These are phyloP conservation scores for Aleiodes testaceus DNA, from an alignment of 2,888 invertebrate species.

Conservation along the genomic window DNA sequence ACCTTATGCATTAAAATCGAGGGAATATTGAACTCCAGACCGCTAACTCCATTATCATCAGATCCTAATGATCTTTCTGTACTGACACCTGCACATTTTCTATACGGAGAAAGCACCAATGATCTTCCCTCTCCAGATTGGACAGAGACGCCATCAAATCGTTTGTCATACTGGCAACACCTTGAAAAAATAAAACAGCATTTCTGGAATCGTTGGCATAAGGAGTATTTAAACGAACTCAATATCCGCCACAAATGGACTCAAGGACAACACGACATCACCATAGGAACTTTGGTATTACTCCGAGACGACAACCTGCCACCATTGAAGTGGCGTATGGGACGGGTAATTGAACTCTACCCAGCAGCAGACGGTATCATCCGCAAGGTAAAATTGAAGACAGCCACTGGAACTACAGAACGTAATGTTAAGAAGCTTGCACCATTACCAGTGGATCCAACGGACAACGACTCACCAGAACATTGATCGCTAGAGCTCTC, in stretches of 20 bases:
- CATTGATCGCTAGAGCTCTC: conserved; percentile 40
- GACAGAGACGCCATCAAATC: conserved; percentile 37
- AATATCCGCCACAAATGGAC: conserved; percentile 49
- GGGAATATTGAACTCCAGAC: too few relatives aligned
- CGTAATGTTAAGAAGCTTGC: conserved; percentile 39
- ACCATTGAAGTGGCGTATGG: conserved; percentile 41
- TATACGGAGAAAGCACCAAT: conserved; percentile 48
- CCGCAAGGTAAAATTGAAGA: conserved; percentile 34
- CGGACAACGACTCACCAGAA: neutral
- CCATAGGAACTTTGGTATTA: conserved; percentile 36
- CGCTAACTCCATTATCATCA: conserved; percentile 46
- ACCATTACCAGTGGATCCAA: conserved; percentile 32
- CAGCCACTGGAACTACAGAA: conserved; percentile 9
- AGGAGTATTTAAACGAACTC: conserved; percentile 49
- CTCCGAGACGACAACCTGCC: conserved; percentile 40
- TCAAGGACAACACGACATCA: conserved; percentile 15
- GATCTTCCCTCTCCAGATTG: conserved; percentile 42
- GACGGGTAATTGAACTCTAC: conserved; percentile 33
- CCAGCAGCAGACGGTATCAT: conserved; percentile 35
- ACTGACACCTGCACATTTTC: conserved; percentile 48
- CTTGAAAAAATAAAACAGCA: conserved; percentile 49
- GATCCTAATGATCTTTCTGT: conserved; percentile 47
- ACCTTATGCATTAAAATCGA: too few relatives aligned
- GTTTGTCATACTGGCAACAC: conserved; percentile 49
- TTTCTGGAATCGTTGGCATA: conserved; percentile 50